Evolutionary conservation across 2,888 invertebrate species (phyloP).

Genomic region (Cantharis rustica): DNA sequence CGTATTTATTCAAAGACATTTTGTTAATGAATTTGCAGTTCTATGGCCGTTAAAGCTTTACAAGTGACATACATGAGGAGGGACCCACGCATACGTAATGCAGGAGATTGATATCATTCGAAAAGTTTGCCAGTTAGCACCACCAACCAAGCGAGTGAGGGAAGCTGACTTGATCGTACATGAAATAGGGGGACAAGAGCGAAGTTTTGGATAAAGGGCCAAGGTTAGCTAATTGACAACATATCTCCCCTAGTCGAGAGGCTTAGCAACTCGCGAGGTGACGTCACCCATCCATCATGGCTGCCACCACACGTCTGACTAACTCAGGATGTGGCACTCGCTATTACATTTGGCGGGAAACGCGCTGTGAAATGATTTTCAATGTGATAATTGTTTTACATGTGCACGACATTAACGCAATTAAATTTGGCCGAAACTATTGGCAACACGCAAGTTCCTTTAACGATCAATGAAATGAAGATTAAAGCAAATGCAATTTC

Average conservation of each 20-base stretch:
- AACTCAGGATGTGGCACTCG: slow-evolving; percentile 36
- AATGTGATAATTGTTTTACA: slow-evolving; percentile 2
- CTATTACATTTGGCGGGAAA: slow-evolving; percentile 30
- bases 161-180: slow-evolving; percentile 25
- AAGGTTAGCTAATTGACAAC: slow-evolving; percentile 48
- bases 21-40: slow-evolving; percentile 7
- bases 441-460: background rate
- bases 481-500: background rate
- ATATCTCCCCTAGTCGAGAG: slow-evolving; percentile 44
- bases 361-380: slow-evolving; percentile 5
- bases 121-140: slow-evolving; percentile 20
- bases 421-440: background rate
- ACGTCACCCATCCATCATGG: slow-evolving; percentile 49
- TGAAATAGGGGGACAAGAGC: slow-evolving; percentile 28
- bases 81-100: slow-evolving; percentile 9
- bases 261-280: slow-evolving; percentile 43
- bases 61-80: slow-evolving; percentile 6
- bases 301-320: slow-evolving; percentile 36
- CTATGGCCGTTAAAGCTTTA: slow-evolving; percentile 7
- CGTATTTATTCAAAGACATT: background rate
- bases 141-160: slow-evolving; percentile 17
- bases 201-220: slow-evolving; percentile 40
- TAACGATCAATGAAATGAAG: background rate
- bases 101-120: slow-evolving; percentile 14
- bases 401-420: background rate